phyloP scores from a whole-genome alignment of 1,140 invertebrate species.

The Leptinotarsa texana region DNA sequence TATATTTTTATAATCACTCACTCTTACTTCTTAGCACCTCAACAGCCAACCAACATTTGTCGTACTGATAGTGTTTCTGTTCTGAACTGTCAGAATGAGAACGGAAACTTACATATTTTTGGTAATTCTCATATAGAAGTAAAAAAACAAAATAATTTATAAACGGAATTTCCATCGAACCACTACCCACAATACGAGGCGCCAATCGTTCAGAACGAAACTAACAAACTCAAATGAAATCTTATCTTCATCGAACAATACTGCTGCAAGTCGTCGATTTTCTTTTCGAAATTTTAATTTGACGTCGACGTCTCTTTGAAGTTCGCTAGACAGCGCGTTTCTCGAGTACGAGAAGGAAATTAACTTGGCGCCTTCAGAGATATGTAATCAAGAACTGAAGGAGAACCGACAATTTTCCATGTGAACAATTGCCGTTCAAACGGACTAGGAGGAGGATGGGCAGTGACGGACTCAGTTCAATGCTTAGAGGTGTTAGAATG shows the following conservation, averaged over 20 bases:
- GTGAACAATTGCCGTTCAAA: background rate
- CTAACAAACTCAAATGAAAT: background rate
- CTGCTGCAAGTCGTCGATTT: background rate
- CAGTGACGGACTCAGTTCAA: background rate
- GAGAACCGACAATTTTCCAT: background rate
- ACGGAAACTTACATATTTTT: too few relatives aligned
- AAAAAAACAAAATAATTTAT: too few relatives aligned
- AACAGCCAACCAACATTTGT: too few relatives aligned
- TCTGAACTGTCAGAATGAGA: too few relatives aligned
- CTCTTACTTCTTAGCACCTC: too few relatives aligned
- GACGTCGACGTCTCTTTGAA: background rate
- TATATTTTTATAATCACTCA: too few relatives aligned
- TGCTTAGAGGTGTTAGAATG: too few relatives aligned
- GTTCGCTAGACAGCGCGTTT: background rate
- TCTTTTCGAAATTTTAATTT: background rate
- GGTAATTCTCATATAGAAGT: too few relatives aligned
- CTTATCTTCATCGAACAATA: background rate
- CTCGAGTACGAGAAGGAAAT: background rate
- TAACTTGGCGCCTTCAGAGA: conserved; percentile 1
- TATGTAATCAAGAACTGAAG: background rate
- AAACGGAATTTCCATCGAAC: too few relatives aligned
- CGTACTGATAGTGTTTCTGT: too few relatives aligned
- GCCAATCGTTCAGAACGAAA: too few relatives aligned
- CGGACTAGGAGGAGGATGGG: background rate
- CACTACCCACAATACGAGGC: too few relatives aligned